These are phyloP conservation scores for Heliocidaris tuberculata DNA, from an alignment of 35 echinoderm and acorn worm genomes.

Conservation along the genomic window DNA sequence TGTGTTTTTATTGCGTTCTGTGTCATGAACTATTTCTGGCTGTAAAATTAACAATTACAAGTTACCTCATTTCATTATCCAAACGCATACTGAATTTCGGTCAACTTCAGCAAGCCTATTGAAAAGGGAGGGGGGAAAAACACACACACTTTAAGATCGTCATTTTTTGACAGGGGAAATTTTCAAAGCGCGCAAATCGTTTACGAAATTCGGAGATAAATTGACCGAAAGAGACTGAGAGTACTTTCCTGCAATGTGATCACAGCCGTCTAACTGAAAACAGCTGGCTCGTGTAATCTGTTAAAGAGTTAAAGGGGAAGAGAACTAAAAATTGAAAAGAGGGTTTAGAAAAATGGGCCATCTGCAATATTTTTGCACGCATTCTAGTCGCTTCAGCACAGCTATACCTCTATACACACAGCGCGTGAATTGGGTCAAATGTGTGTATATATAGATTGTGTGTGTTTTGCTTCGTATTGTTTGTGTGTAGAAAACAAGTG, in stretches of 20 bases:
- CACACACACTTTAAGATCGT: not conserved
- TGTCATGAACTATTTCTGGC: no score
- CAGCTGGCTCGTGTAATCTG: conserved; percentile 21
- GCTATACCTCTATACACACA: no score
- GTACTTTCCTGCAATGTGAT: conserved; percentile 11
- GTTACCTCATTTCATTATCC: no score
- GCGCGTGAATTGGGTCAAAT: no score
- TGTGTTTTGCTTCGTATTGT: no score
- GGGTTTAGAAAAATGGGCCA: not conserved
- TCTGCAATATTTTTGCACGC: not conserved
- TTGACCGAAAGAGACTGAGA: not conserved
- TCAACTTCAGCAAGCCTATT: no score
- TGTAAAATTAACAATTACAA: no score
- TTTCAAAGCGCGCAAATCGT: not conserved
- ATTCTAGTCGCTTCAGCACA: not conserved
- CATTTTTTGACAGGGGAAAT: not conserved
- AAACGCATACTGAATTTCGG: no score
- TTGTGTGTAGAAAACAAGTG: no score
- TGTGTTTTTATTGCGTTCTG: no score
- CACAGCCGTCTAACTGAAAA: conserved; percentile 27
- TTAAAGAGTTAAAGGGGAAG: not conserved
- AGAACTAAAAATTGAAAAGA: not conserved
- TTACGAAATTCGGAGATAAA: not conserved
- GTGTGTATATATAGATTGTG: no score
- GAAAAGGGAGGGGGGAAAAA: no score